Base-by-base conservation (phyloP, 2,888 invertebrate genomes). In the Malthinus flaveolus region DNA sequence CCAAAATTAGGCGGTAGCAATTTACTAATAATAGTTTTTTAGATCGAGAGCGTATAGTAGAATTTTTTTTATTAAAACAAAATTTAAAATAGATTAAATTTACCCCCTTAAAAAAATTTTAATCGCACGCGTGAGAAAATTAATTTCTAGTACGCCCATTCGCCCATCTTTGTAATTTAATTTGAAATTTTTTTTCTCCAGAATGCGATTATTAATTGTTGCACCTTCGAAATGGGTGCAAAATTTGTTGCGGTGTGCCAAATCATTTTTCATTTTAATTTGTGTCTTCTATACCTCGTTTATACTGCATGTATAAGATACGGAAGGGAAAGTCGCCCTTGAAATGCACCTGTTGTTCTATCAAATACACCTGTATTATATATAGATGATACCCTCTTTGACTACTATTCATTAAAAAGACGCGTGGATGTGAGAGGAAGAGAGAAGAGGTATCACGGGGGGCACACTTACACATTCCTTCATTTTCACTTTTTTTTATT, bases 1-100 rank as follows among this genome's bases (percentile, higher is more conserved):
- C 2, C 23, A 42, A 42, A 42, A 15, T 42, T 13, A 42, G 39
- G 39, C 39, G 39, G 39, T 42, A 42, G 39, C 39, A 42, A 42
- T 42, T 42, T 42, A 42, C 39, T 42, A 42, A 42, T 42, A 42
- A 42, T 42, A 42, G 39, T 42, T 42, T 42, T 23, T 42, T 15
- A 42, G 39, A 42, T 42, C 13, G 15, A 23, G 15, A 42, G 23
- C 23, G 23, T 23, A 23, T 23, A 23, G n/a, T n/a, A 23, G 23
- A 23, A 23, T 23, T 23, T 23, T 23, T 23, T 23, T 23, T 23
- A 23, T 23, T 23, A 23, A 23, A 23, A 23, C 23, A 23, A 23
- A 23, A 23, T 23, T 23, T 23, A 23, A 23, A 23, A 23, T 23
- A 23, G 23, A 23, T 23, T 23, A 23, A 23, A 23, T 23, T 23